Base-by-base conservation (phyloP, 37 sponge, comb jelly and placozoan genomes). In the Agelas oroides region DNA sequence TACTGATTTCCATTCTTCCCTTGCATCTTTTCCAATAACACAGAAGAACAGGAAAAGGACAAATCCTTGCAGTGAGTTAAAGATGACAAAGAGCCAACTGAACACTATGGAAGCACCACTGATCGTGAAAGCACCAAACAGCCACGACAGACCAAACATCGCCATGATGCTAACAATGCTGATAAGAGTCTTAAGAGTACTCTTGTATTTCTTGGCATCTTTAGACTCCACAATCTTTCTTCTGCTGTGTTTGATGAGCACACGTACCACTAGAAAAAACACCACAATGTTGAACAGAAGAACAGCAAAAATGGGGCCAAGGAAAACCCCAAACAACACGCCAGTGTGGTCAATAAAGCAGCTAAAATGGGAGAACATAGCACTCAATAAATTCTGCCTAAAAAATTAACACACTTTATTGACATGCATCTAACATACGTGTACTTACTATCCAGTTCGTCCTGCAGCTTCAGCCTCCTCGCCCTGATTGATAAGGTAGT, bases 121-220 rank as follows among this genome's bases (percentile, higher is more conserved):
- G 31, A 93, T 35, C 28, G 79, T 89, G 53, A 88, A 71, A 27
- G 84, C 85, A 52, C 82, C 94, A 64, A 93, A 81, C 18, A 88
- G 23, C 94, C 94, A 93, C 0, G 82, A 83, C 14, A 85, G 75
- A 15, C 94, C 94, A 40, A 89, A 79, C 68, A 87, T 38, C 15
- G 34, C 23, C 88, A 87, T 87, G 19, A 87, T 53, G 27, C 81
- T 70, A 27, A 52, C 32, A 69, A 87, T 38, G 23, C 81, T 79
- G 69, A 73, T 53, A 23, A 87, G 14, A 23, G 72, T 30, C 40
- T 72, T 87, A 24, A 56, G 16, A 1, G 32, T 71, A 1, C 17
- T 25, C n/a, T 53, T 63, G 20, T 46, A 17, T 15, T 23, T 34
- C 65, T 63, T 77, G 13, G 54, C 56, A 15, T 76, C 60, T 27